Evolutionary conservation across 1,140 invertebrate genomes (phyloP), one percentile per base, ranked within the genome.

Genomic region (Magallana ariakensis): DNA sequence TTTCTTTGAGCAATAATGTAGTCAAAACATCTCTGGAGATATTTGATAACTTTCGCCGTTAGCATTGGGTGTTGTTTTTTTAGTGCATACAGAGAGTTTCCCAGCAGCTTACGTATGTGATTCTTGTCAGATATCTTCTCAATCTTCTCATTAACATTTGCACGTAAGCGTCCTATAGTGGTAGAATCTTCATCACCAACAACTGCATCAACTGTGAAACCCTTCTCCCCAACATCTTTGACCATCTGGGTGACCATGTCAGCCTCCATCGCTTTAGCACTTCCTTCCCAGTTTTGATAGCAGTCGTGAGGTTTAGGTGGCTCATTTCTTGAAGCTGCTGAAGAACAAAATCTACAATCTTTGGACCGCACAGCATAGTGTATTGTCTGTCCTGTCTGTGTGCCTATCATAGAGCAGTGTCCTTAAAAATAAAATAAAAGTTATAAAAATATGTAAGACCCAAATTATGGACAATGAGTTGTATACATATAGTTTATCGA

Each of bases 111-210:
- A 33, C 55, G 83, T 5, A 84, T 19, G 81, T 87, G 70, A 26
- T 84, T 85, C 80, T 80, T 87, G 57, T 87, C 87, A 0, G 83
- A 85, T 58, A 16, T 87, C 70, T 87, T 87, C 16, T 80, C n/a
- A 54, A 87, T 80, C 10, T 81, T 46, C 16, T n/a, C 5, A 19
- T 80, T 62, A 13, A 87, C 11, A 46, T n/a, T 0, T 1, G 22
- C 53, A 66, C 22, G 62, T 70, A 83, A 13, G 11, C 54, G 58
- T 3, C 11, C 9, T 11, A 83, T 22, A 5, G 57, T 70, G n/a
- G n/a, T n/a, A n/a, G n/a, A n/a, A n/a, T 80, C 84, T 75, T 85
- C 84, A 56, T 85, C 66, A 19, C 6, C 66, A 85, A 56, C 19
- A 26, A 85, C 26, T 16, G 33, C 33, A 33, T 46, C 15, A 9